A percentile compares a stretch with the other conserved stretches of the same genome.
Evolutionary conservation across 2,888 invertebrate genomes (phyloP).

Genomic region (Tanaodytes sp.): DNA sequence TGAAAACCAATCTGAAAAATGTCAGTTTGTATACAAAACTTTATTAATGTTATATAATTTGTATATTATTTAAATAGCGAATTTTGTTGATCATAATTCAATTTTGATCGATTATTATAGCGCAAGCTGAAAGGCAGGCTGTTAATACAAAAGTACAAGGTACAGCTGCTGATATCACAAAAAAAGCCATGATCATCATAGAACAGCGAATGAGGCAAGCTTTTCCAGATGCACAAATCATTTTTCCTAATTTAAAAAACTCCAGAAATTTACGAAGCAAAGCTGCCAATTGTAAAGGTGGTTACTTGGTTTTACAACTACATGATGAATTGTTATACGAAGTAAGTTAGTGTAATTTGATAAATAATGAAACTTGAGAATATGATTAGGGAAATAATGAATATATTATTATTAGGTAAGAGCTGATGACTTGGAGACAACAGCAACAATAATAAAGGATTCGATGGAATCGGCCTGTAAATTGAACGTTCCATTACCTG

Average conservation of each 20-base stretch:
- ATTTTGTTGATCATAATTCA: too few relatives aligned
- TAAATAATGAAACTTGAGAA: background rate
- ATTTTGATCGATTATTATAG: too few relatives aligned
- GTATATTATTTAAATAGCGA: too few relatives aligned
- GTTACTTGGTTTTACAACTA: conserved; percentile 87
- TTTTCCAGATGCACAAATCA: conserved; percentile 67
- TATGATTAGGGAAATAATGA: too few relatives aligned
- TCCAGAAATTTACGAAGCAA: conserved; percentile 61
- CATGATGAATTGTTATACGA: conserved; percentile 98
- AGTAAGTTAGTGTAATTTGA: too few relatives aligned
- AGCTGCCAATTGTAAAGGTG: conserved; percentile 67
- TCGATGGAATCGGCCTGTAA: conserved; percentile 86
- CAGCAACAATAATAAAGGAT: conserved; percentile 79
- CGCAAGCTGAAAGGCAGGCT: conserved; percentile 94
- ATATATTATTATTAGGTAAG: too few relatives aligned
- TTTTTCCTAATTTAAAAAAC: conserved; percentile 56
- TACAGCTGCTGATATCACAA: conserved; percentile 96
- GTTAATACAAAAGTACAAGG: conserved; percentile 97
- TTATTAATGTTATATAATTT: too few relatives aligned
- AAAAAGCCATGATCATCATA: conserved; percentile 89
- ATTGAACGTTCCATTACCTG: conserved; percentile 87
- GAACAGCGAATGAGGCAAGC: conserved; percentile 76
- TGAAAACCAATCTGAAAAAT: conserved; percentile 75
- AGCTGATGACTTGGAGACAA: conserved; percentile 75
- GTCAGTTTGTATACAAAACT: too few relatives aligned